A percentile compares a stretch with the other conserved stretches of the same genome.
These are phyloP conservation scores for Zhuqinia jingwanae DNA, from an alignment of 2,888 invertebrate genomes.

Conservation along the genomic window DNA sequence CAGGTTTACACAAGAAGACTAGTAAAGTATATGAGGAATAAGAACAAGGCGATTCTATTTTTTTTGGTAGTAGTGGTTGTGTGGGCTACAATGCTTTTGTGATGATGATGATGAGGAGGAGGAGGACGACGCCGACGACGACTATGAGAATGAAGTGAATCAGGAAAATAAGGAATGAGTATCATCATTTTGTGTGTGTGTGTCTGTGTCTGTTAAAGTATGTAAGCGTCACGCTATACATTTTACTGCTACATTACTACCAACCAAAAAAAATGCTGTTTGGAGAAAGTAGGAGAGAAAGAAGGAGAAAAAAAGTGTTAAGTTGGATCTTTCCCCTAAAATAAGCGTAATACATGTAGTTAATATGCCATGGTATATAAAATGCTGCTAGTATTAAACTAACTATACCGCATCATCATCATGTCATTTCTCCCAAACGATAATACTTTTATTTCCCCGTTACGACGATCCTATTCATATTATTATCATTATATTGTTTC, in stretches of 20 bases:
- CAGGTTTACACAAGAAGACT: too few relatives aligned
- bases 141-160: not conserved
- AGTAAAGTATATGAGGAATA: too few relatives aligned
- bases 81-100: not conserved
- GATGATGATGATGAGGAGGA: not conserved
- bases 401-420: not conserved
- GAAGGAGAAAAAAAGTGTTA: not conserved
- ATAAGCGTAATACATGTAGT: too few relatives aligned
- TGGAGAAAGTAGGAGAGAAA: not conserved
- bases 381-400: constrained; percentile 2
- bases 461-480: not conserved
- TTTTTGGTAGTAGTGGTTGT: not conserved
- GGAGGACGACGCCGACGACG: not conserved
- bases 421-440: too few relatives aligned
- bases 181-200: constrained; percentile 15
- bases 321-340: not conserved
- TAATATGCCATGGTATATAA: too few relatives aligned
- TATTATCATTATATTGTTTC: not conserved
- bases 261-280: not conserved
- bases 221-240: constrained; percentile 51
- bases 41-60: not conserved
- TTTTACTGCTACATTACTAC: constrained; percentile 26
- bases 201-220: constrained; percentile 43
- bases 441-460: too few relatives aligned
- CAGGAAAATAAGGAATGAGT: constrained; percentile 39